Base-by-base conservation (phyloP, 64 coral and sea anemone genomes). In the Acropora tenuis region DNA sequence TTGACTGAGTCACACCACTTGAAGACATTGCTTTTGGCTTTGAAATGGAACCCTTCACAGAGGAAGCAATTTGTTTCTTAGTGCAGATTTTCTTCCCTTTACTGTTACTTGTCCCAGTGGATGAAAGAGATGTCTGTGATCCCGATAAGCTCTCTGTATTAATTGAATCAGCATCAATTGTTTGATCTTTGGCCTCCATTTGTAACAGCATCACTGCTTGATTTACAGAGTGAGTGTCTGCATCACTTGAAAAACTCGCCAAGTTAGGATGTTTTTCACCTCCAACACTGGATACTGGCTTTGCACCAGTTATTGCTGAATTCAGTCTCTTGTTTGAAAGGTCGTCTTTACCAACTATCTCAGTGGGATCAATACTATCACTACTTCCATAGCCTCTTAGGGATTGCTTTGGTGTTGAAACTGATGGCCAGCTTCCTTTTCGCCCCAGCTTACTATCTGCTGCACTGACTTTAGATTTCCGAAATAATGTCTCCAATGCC, bases 91-190 rank as follows among this genome's bases (percentile, higher is more conserved):
- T 91, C n/a, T 85, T 85, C 65, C 82, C 82, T 84, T 77, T 80
- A 41, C 90, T 77, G 41, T n/a, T 72, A 41, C 15, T 85, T 84
- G 90, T 91, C 75, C 80, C 90, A 30, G 53, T 47, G 1, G 90
- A 91, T 41, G 90, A 91, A 50, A 91, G 41, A 40, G 90, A 91
- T 3, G 53, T 48, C 10, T 84, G 90, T 50, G 90, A 91, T 15
- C 80, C 80, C 2, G 90, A 91, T 2, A 71, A 45, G 65, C 82
- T 85, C 15, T 85, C 65, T 1, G 82, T 17, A 30, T 85, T 20
- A 49, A 49, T 85, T 19, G 82, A 85, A 72, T 50, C 82, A 6
- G 18, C 46, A 71, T 48, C 44, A 13, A 40, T 42, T 5, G 53
- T 1, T 60, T 80, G 52, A 60, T 60, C 50, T 4, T 60, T 20